phyloP scores from a whole-genome alignment of 2,797 vertebrate genomes.

The Cottoperca gobio region DNA sequence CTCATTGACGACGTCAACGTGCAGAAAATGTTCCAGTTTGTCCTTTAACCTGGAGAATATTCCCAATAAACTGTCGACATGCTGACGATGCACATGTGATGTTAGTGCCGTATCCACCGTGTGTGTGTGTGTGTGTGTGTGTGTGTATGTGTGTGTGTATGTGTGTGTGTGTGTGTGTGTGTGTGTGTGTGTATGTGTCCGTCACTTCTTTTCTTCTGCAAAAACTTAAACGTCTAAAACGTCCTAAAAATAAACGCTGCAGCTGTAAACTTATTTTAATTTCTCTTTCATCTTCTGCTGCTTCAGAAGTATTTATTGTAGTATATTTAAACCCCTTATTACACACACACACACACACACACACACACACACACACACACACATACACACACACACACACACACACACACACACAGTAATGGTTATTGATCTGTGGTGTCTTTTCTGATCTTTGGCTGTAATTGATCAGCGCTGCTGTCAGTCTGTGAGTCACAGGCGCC shows the following conservation, averaged over 20 bases:
- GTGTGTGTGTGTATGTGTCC: no score
- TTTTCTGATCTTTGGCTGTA: constrained; percentile 38
- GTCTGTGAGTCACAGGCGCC: constrained; percentile 20
- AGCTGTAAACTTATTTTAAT: neutral
- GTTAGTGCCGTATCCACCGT: no score
- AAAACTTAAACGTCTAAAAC: neutral
- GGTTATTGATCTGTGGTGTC: constrained; percentile 45
- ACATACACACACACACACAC: neutral
- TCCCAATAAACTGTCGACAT: no score
- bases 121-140: no score
- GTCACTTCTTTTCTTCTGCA: neutral
- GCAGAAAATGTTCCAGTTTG: no score
- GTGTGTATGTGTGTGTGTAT: no score
- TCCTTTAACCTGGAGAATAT: no score
- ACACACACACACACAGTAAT: constrained; percentile 12
- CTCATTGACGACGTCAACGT: no score
- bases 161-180: no score
- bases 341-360: neutral
- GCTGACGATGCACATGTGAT: no score
- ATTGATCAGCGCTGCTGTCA: constrained; percentile 36
- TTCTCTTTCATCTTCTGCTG: neutral
- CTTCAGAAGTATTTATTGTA: neutral
- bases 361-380: no score
- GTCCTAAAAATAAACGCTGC: neutral
- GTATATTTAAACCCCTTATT: no score